Base-by-base conservation (phyloP, 2,797 vertebrate species). In the Neoniphon sammara region DNA sequence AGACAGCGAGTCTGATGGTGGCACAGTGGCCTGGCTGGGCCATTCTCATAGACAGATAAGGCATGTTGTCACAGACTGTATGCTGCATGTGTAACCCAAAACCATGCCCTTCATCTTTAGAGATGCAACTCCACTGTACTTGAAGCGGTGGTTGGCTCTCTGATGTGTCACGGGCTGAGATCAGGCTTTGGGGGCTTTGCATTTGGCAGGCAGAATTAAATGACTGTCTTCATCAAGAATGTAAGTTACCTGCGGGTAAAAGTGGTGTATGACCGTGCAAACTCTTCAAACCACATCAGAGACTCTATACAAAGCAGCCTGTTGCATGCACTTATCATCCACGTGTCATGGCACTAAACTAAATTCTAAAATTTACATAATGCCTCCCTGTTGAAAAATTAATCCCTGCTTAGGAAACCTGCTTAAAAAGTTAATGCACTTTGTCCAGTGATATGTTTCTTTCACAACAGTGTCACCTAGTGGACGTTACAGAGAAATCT, bases 391-490 rank as follows among this genome's bases (percentile, higher is more conserved):
- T 14, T 36, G 1, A 55, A 36, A 14, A 53, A 36, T 69, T 12
- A 9, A 47, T 44, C 11, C 46, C 5, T 58, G 15, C 6, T 55
- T 20, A 50, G 21, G 34, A 1, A 2, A 17, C 1, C 70, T 27
- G 30, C 17, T 58, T n/a, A 18, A 10, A 50, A 30, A 34, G 47
- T 8, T 2, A 30, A 5, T 39, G 18, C 15, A 49, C 15, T 4
- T 8, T 54, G 50, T 20, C 15, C 10, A 20, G 1, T 12, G 2
- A 42, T 47, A 31, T 11, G 7, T 31, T 60, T 23, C 60, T 82
- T 83, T 60, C 3, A 72, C 60, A 75, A 36, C 46, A 66, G 14
- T 55, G 88, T 73, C 89, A 85, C 11, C 90, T 87, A 57, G 73
- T 89, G 90, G 79, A 1, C 20, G 49, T 7, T 54, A 25, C 4